These are phyloP conservation scores for Melanotaenia nigrans DNA, from an alignment of 2,797 vertebrate genomes.

Conservation along the genomic window DNA sequence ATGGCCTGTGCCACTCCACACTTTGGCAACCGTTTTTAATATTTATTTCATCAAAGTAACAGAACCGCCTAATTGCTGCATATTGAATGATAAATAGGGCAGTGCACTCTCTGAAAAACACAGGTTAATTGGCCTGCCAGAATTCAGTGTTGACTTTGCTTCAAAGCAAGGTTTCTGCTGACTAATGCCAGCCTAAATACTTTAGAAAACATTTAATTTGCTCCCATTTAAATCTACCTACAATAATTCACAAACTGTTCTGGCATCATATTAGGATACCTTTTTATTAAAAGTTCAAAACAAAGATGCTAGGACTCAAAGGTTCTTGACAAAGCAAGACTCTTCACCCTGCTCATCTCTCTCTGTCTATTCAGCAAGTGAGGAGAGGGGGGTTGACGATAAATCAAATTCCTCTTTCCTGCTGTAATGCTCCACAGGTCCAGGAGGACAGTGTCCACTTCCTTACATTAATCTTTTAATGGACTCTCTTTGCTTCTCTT, in stretches of 20 bases:
- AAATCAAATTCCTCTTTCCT: slow-evolving; percentile 78
- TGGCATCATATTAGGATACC: neutral
- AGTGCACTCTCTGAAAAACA: slow-evolving; percentile 51
- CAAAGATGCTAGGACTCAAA: slow-evolving; percentile 32
- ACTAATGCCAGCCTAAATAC: slow-evolving; percentile 33
- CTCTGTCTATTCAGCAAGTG: slow-evolving; percentile 72
- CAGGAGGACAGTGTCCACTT: slow-evolving; percentile 82
- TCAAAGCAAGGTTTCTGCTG: slow-evolving; percentile 47
- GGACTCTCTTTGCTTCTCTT: slow-evolving; percentile 78
- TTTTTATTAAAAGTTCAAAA: slow-evolving; percentile 17
- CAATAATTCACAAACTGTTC: slow-evolving; percentile 17
- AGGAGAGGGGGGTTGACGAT: slow-evolving; percentile 48
- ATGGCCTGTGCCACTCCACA: slow-evolving; percentile 38
- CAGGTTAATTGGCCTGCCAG: slow-evolving; percentile 62
- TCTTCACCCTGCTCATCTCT: slow-evolving; percentile 54
- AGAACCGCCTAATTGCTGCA: slow-evolving; percentile 58
- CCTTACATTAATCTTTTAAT: slow-evolving; percentile 87
- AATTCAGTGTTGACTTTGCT: slow-evolving; percentile 43
- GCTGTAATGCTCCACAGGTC: slow-evolving; percentile 77
- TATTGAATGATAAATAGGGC: slow-evolving; percentile 61
- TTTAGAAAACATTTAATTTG: slow-evolving; percentile 30
- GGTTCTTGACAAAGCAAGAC: slow-evolving; percentile 55
- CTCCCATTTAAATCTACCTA: slow-evolving; percentile 20
- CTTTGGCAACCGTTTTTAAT: slow-evolving; percentile 48
- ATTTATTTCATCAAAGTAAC: slow-evolving; percentile 52